Percentiles rank a stretch among this genome's conserved stretches.
Evolutionary conservation across 2,797 vertebrate species (phyloP).

Genomic region (Lepus townsendii): DNA sequence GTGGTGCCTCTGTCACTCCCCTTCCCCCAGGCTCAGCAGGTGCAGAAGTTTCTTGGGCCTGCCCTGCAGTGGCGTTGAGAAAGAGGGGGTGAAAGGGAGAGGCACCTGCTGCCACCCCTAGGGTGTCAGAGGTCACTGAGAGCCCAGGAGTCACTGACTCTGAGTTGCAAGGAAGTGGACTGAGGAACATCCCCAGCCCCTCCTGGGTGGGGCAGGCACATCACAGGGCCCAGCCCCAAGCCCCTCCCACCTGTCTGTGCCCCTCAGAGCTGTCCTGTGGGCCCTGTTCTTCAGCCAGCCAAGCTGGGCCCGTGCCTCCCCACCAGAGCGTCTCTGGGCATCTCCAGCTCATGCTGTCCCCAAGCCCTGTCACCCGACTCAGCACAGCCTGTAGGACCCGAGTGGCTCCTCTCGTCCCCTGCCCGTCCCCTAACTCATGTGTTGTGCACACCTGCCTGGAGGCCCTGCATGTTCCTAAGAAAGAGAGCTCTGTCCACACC

Average conservation of each 20-base stretch:
- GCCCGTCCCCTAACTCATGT: neutral
- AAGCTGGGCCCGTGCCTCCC: neutral
- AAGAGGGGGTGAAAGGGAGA: neutral
- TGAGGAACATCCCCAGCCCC: neutral
- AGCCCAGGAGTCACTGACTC: neutral
- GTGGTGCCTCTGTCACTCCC: neutral
- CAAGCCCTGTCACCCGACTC: conserved; percentile 4
- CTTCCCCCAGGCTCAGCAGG: neutral
- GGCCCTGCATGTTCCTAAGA: conserved; percentile 61
- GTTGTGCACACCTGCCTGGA: conserved; percentile 47
- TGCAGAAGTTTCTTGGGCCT: neutral
- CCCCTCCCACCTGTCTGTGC: neutral
- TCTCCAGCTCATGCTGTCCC: neutral
- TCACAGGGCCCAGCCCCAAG: neutral
- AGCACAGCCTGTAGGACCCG: neutral
- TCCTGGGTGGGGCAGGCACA: neutral
- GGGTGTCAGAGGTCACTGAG: neutral
- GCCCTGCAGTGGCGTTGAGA: neutral
- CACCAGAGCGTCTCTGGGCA: neutral
- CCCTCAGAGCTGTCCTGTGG: neutral
- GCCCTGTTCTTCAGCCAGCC: neutral
- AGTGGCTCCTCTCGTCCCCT: neutral
- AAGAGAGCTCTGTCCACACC: conserved; percentile 85
- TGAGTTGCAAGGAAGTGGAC: neutral
- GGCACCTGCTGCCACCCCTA: neutral